phyloP scores from a whole-genome alignment of 2,113 vertebrate genomes.

The Malurus elegans region DNA sequence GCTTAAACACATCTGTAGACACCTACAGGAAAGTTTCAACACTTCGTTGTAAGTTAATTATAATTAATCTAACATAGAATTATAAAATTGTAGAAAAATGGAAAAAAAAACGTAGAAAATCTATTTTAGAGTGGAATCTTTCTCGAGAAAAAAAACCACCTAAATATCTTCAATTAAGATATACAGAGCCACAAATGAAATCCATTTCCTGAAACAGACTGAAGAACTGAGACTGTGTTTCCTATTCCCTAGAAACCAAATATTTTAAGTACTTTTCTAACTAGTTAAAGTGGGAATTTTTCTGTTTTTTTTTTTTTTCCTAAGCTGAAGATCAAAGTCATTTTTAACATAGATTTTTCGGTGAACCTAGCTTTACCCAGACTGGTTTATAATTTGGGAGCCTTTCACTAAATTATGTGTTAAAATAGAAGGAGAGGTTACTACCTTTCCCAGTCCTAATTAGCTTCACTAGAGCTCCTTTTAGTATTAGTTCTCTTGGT shows the following conservation, averaged over 20 bases:
- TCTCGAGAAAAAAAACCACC: too few relatives aligned
- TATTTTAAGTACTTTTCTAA: not conserved
- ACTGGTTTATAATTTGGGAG: not conserved
- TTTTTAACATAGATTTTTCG: not conserved
- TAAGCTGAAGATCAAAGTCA: not conserved
- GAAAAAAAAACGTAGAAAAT: not conserved
- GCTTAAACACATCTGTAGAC: not conserved
- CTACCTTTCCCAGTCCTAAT: not conserved
- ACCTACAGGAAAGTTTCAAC: not conserved
- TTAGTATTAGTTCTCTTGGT: not conserved
- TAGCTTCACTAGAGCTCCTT: not conserved
- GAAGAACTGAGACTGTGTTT: not conserved
- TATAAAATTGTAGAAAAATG: not conserved
- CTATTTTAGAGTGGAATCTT: not conserved
- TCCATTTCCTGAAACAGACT: not conserved
- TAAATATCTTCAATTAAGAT: not conserved
- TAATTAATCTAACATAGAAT: not conserved
- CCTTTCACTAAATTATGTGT: not conserved
- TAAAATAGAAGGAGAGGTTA: not conserved
- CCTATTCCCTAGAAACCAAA: not conserved
- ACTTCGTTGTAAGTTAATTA: not conserved
- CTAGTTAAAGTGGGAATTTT: not conserved
- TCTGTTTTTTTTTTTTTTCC: not conserved
- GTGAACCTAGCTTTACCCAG: not conserved
- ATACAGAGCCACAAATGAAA: not conserved